Evolutionary conservation across 2,888 invertebrate species (phyloP).

Genomic region (Ophion ventricosus): DNA sequence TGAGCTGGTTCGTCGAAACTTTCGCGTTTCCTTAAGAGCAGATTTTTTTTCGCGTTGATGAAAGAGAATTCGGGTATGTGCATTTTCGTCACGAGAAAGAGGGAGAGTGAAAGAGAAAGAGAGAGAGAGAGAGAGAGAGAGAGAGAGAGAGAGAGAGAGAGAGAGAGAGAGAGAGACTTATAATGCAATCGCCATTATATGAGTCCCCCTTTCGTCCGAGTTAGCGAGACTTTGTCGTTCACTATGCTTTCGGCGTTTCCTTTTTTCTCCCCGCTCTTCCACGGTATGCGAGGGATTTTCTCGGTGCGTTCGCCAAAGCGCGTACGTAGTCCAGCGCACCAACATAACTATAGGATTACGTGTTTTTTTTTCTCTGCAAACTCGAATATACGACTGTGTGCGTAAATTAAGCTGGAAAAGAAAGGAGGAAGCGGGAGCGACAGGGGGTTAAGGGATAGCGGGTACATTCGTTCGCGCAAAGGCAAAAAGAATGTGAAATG

Average conservation of each 20-base stretch:
- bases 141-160: neutral
- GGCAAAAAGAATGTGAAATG: conserved; percentile 77
- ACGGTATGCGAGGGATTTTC: conserved; percentile 10
- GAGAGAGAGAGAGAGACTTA: neutral
- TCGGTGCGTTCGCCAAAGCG: conserved; percentile 51
- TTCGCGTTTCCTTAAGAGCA: neutral
- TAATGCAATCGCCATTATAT: conserved; percentile 40
- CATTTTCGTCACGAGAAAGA: neutral
- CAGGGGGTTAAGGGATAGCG: conserved; percentile 32
- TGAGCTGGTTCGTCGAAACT: no score
- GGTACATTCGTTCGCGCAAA: conserved; percentile 42
- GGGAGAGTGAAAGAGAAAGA: no score
- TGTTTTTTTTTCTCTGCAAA: conserved; percentile 9
- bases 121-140: no score
- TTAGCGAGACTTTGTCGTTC: conserved; percentile 29
- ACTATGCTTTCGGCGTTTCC: conserved; percentile 45
- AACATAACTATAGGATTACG: neutral
- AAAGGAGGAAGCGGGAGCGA: conserved; percentile 18
- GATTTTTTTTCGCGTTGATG: neutral
- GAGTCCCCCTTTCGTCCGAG: conserved; percentile 14
- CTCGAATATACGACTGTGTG: conserved; percentile 37
- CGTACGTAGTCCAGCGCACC: conserved; percentile 49
- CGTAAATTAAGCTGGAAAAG: conserved; percentile 59
- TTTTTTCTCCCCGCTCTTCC: conserved; percentile 65
- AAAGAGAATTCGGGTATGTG: neutral